Evolutionary conservation across 2,113 vertebrate species (phyloP).

Genomic region (Centropus unirufus): DNA sequence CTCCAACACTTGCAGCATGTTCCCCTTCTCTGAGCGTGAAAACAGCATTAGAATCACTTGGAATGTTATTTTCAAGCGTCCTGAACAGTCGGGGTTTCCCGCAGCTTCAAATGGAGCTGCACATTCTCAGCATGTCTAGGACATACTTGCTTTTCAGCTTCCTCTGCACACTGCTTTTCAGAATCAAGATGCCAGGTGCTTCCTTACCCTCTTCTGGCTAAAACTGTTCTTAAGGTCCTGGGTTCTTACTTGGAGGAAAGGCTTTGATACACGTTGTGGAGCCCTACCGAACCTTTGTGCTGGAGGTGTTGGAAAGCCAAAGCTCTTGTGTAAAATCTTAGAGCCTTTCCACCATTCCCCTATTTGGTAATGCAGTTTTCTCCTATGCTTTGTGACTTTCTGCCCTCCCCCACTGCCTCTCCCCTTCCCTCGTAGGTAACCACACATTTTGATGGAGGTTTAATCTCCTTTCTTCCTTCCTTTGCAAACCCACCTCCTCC

Average conservation of each 20-base stretch:
- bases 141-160: neutral
- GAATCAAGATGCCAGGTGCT: neutral
- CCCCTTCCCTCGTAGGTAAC: conserved; percentile 25
- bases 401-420: neutral
- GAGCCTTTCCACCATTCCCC: neutral
- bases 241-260: neutral
- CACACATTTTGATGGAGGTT: conserved; percentile 49
- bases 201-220: neutral
- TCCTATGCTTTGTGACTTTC: neutral
- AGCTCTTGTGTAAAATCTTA: neutral
- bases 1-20: accelerated
- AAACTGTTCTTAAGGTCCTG: neutral
- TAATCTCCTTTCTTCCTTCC: conserved; percentile 73
- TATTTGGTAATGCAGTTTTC: neutral
- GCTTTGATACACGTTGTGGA: neutral
- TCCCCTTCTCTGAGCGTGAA: neutral
- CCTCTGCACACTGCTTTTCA: neutral
- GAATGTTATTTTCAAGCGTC: neutral
- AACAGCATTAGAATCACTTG: neutral
- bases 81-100: neutral
- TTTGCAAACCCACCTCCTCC: conserved; percentile 54
- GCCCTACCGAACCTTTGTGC: neutral
- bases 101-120: neutral
- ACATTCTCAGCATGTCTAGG: neutral
- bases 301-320: neutral